phyloP scores from a whole-genome alignment of 2,888 invertebrate genomes.

The Euclidia mi region DNA sequence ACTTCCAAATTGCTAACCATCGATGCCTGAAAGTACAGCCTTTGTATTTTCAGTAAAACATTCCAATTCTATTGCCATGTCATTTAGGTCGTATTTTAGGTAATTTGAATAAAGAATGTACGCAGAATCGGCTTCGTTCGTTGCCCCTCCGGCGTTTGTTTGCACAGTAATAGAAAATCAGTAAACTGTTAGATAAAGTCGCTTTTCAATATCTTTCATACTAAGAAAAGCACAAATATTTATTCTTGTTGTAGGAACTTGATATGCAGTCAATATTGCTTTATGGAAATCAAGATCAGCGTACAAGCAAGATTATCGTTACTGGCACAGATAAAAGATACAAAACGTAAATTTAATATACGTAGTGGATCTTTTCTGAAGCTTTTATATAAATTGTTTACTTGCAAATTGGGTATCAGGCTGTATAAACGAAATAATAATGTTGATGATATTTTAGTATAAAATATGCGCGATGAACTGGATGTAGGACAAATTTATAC shows the following conservation, averaged over 20 bases:
- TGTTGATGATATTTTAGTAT: too few species aligned
- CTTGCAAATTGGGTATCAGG: background rate
- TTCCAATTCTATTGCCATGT: background rate
- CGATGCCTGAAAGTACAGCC: too few species aligned
- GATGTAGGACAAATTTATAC: too few species aligned
- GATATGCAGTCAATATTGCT: conserved; percentile 34
- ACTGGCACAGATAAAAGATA: conserved; percentile 13
- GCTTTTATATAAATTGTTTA: conserved; percentile 17
- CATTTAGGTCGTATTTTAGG: background rate
- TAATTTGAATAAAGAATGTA: conserved; percentile 6
- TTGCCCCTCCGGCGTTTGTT: background rate
- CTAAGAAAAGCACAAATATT: conserved; percentile 42
- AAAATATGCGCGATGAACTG: too few species aligned
- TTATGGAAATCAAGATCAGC: conserved; percentile 36
- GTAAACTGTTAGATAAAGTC: conserved; percentile 8
- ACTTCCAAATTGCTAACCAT: too few species aligned
- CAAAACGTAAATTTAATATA: conserved; percentile 10
- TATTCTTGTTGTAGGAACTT: conserved; percentile 33
- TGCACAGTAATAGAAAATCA: conserved; percentile 8
- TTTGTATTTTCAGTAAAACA: too few species aligned
- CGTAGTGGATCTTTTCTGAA: conserved; percentile 3
- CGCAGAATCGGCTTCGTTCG: conserved; percentile 3
- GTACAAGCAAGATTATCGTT: conserved; percentile 14
- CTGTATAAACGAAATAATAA: background rate
- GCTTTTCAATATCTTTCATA: conserved; percentile 31